Base-by-base conservation (phyloP, 2,888 invertebrate genomes). In the Tyria jacobaeae region DNA sequence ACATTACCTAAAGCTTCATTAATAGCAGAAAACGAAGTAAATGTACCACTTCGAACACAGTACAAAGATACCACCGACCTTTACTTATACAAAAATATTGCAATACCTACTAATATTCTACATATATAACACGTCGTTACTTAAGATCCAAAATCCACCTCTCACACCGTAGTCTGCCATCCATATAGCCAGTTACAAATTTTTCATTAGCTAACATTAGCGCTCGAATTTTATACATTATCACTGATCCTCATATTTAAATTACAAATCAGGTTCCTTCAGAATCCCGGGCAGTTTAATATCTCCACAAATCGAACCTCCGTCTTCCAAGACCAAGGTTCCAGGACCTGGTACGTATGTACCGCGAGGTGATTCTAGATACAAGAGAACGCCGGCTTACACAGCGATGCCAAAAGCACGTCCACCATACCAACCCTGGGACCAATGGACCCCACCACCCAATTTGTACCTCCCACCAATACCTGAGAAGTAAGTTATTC, bases 361-460 rank as follows among this genome's bases (percentile, higher is more conserved):
- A 0, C 87, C 89, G 0, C 64, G 54, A 1, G 48, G 60, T 1
- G 64, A 69, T 21, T 15, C 73, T 0, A 69, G 66, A 3, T 74
- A 77, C 51, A 91, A 87, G 58, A 75, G 80, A 2, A 74, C 84
- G 0, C 92, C 92, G 0, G 87, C 87, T 0, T 92, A 87, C 73
- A 78, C 81, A n/a, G 68, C 89, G 65, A 77, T 80, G 21, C 76
- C 72, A 0, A 80, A 83, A 0, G 85, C 88, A 0, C 78, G 74
- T 15, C 89, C 89, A 0, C 81, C 81, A 0, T 89, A 84, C 63
- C 70, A 85, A 57, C 69, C 89, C 0, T 82, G 81, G 75, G 90
- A 90, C 49, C 78, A 82, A 76, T 92, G 92, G 92, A 90, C 90
- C 0, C 89, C 91, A 0, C 83, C 92, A 2, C 85, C 92, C 3